Evolutionary conservation across 2,888 invertebrate species (phyloP).

Genomic region (Myopa testacea): DNA sequence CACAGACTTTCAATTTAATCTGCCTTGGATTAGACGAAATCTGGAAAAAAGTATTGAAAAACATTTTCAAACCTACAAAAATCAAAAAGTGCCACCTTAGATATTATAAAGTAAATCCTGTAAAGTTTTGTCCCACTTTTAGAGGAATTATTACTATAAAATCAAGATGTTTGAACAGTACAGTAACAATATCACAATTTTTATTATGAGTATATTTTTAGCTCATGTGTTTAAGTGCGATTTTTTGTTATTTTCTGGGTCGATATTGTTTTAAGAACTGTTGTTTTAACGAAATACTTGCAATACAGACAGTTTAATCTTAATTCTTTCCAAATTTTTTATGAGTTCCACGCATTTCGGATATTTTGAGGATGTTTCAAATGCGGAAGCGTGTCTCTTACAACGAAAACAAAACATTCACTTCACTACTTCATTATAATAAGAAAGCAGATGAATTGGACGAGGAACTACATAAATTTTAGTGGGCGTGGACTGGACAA

Average conservation of each 20-base stretch:
- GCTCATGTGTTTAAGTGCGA: too few species aligned
- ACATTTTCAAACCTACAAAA: too few species aligned
- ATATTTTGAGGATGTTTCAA: slow-evolving; percentile 43
- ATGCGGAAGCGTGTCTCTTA: slow-evolving; percentile 47
- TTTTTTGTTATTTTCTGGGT: background rate
- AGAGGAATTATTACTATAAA: too few species aligned
- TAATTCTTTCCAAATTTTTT: background rate
- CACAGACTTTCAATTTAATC: too few species aligned
- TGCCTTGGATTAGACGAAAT: too few species aligned
- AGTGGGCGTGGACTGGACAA: slow-evolving; percentile 27
- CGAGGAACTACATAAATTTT: background rate
- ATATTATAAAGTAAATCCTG: too few species aligned
- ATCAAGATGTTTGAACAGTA: too few species aligned
- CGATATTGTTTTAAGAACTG: background rate
- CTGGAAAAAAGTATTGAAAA: too few species aligned
- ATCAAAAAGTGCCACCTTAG: too few species aligned
- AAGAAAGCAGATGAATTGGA: background rate
- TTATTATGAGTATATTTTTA: too few species aligned
- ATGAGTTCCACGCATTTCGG: slow-evolving; percentile 22
- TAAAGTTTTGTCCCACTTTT: too few species aligned
- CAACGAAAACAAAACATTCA: slow-evolving; percentile 36
- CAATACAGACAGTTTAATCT: slow-evolving; percentile 46
- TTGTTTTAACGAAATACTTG: slow-evolving; percentile 37
- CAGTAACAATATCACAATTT: too few species aligned
- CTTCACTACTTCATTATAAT: background rate